Evolutionary conservation across 1,140 invertebrate genomes (phyloP), one percentile per base, ranked within the genome.

Genomic region (Ostrea edulis): DNA sequence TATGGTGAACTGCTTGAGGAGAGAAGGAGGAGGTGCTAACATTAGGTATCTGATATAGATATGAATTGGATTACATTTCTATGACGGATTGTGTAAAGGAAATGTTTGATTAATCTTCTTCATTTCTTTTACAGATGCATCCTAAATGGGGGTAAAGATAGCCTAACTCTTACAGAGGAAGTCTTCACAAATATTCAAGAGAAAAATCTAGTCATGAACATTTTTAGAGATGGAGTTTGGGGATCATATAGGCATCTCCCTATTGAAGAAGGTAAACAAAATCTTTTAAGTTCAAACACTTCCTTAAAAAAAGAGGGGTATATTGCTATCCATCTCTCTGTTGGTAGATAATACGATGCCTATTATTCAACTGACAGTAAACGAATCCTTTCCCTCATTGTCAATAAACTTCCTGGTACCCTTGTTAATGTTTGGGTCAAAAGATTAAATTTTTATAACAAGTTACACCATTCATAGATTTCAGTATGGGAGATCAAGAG

Each of bases 1-100:
- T 77, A 95, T 99, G 90, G 96, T 97, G 85, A 98, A 98, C 91
- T 99, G 98, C 94, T 95, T 99, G 65, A 97, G 97, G 91, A 96
- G 96, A 91, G 98, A 99, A 95, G 96, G 97, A 12, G 97, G 97
- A 82, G 98, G 98, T 82, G 95, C 96, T 81, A 96, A 96, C 91
- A 95, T 97, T 14, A 96, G 97, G 92, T 96, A 92, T 86, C 84
- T 2, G 20, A n/a, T 52, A 52, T 2, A 44, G 25, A 81, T 25
- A 25, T 14, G 11, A 81, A 14, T 81, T 17, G 35, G 2, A 44
- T 44, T 44, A 44, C 35, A 44, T 44, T 44, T 44, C 5, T 44
- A 44, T 44, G 5, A 44, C 35, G 5, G 35, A 44, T 44, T 44
- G 35, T 44, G 35, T 2, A 2, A 44, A 14, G 14, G 14, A 9